Base-by-base conservation (phyloP, 2,797 vertebrate species). In the Phoeniculus purpureus region DNA sequence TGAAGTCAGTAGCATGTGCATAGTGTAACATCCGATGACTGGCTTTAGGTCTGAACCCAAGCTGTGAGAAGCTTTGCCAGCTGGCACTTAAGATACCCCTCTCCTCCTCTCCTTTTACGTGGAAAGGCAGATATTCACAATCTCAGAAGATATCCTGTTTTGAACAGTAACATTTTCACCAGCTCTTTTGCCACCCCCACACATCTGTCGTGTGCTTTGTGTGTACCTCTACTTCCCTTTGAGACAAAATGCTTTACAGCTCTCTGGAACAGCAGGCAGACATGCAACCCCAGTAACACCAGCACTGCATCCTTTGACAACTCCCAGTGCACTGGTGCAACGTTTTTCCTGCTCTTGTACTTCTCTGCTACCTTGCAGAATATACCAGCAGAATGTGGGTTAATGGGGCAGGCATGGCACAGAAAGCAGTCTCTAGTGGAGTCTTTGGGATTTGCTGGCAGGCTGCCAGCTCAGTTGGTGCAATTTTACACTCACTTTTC, bases 371-470 rank as follows among this genome's bases (percentile, higher is more conserved):
- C 81, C 29, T 55, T n/a, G 50, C 55, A 13, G 86, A 72, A 10
- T 25, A 6, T 1, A 52, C 85, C 92, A 89, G 94, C 81, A 92
- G 31, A 89, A 87, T 65, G 82, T 85, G 90, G 90, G 92, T 94
- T 95, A 95, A 94, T n/a, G 73, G 94, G 92, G 37, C 83, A 91
- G 84, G 74, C 83, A 83, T 87, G 90, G 91, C 90, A 92, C 80
- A 34, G 87, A 47, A 61, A 80, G 77, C 4, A 71, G 64, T 78
- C 80, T 92, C 85, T 70, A 83, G 91, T 68, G 85, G 72, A 94
- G 70, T 82, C 84, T 70, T 92, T 89, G 94, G 78, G 81, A 80
- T 81, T 73, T 82, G 83, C 77, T 93, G 93, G 93, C 91, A 58
- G 26, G 26, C 27, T 81, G 85, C 93, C 93, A 92, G 84, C 71